Evolutionary conservation across 2,888 invertebrate species (phyloP).

Genomic region (Acleris cristana): DNA sequence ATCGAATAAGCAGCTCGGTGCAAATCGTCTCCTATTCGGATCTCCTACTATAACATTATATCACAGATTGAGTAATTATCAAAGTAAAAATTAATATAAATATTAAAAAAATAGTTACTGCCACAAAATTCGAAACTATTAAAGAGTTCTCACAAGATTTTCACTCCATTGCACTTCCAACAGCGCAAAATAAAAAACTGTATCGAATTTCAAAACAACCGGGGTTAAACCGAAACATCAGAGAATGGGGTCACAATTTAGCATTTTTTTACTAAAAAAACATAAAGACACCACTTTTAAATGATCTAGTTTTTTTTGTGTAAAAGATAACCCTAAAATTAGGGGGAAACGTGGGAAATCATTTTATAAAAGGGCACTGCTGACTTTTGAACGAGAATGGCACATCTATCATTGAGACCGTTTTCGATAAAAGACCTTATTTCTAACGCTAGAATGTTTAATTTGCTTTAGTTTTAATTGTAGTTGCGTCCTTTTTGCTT

Average conservation of each 20-base stretch:
- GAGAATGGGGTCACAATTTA: slow-evolving; percentile 73
- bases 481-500: too few species aligned
- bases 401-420: too few species aligned
- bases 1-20: too few species aligned
- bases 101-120: slow-evolving; percentile 1
- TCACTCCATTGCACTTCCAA: slow-evolving; percentile 39
- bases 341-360: slow-evolving; percentile 77
- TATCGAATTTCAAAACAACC: slow-evolving; percentile 78
- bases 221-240: slow-evolving; percentile 75
- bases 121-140: slow-evolving; percentile 7
- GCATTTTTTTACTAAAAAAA: slow-evolving; percentile 55
- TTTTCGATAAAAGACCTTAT: too few species aligned
- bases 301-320: slow-evolving; percentile 70
- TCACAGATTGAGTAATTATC: too few species aligned
- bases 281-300: slow-evolving; percentile 70
- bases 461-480: too few species aligned
- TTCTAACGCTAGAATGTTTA: too few species aligned
- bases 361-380: slow-evolving; percentile 51
- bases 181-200: slow-evolving; percentile 52
- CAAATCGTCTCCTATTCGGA: too few species aligned
- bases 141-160: slow-evolving; percentile 58
- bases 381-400: too few species aligned
- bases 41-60: too few species aligned
- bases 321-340: slow-evolving; percentile 77
- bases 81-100: too few species aligned